Percentiles rank a stretch among this genome's conserved stretches.
Evolutionary conservation across 1,140 invertebrate genomes (phyloP).

Genomic region (Mesaphorura yosii): DNA sequence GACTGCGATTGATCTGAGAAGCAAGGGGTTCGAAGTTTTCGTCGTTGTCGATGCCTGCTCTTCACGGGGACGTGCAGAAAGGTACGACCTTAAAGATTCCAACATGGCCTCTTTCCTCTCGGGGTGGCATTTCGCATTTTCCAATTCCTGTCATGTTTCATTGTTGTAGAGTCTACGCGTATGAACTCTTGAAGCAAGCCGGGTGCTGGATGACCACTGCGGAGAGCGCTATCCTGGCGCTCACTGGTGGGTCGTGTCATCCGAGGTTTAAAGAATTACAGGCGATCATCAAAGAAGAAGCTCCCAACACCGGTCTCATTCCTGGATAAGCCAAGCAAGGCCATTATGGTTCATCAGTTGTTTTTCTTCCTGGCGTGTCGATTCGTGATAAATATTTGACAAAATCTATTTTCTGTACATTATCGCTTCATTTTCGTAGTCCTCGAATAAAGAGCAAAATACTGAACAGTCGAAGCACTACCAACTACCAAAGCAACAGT

Average conservation of each 20-base stretch:
- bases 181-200: conserved; percentile 46
- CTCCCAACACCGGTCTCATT: conserved; percentile 49
- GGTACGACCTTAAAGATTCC: conserved; percentile 35
- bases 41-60: conserved; percentile 52
- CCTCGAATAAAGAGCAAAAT: too few relatives aligned
- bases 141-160: background rate
- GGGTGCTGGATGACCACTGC: conserved; percentile 52
- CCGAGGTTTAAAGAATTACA: conserved; percentile 51
- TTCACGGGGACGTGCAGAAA: conserved; percentile 47
- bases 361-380: too few relatives aligned
- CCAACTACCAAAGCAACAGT: too few relatives aligned
- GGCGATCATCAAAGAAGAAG: conserved; percentile 44
- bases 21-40: conserved; percentile 46
- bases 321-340: too few relatives aligned
- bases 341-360: too few relatives aligned
- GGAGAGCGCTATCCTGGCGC: conserved; percentile 48
- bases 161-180: conserved; percentile 37
- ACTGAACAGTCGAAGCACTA: too few relatives aligned
- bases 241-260: conserved; percentile 46
- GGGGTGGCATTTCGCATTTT: background rate
- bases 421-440: too few relatives aligned
- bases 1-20: conserved; percentile 46
- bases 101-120: too few relatives aligned
- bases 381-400: too few relatives aligned
- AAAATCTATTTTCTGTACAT: too few relatives aligned